Evolutionary conservation across 2,797 vertebrate species (phyloP).

Genomic region (Tragopan temminckii): DNA sequence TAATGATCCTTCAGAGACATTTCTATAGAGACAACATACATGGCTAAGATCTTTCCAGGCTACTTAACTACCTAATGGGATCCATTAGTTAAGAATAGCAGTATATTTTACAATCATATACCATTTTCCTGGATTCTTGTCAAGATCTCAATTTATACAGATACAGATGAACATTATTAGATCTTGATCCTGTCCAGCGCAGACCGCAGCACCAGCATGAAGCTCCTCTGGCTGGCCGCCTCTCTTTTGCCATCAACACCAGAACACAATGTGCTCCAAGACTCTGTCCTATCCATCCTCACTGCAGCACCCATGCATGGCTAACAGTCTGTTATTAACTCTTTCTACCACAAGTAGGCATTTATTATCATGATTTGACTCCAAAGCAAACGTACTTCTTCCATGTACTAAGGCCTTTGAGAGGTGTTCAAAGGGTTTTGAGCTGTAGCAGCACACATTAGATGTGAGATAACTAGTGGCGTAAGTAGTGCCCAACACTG

Average conservation of each 20-base stretch:
- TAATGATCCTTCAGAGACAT: not conserved
- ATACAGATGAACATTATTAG: not conserved
- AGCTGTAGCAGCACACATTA: not conserved
- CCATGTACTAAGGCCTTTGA: not conserved
- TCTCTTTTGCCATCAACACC: not conserved
- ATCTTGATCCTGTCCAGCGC: not conserved
- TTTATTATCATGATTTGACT: not conserved
- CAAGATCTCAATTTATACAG: not conserved
- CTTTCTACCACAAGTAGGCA: accelerated
- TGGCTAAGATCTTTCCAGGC: not conserved
- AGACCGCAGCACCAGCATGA: not conserved
- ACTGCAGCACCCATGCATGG: accelerated
- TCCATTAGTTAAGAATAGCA: constrained; percentile 20
- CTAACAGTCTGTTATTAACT: not conserved
- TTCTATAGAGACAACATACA: not conserved
- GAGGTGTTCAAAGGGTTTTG: not conserved
- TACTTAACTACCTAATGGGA: constrained; percentile 19
- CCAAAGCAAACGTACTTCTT: not conserved
- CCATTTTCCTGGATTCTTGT: not conserved
- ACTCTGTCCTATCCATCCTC: not conserved
- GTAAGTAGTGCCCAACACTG: not conserved
- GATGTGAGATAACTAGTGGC: not conserved
- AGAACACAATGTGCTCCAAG: not conserved
- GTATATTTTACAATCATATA: not conserved
- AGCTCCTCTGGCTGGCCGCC: not conserved